Evolutionary conservation across 2,888 invertebrate species (phyloP).

Genomic region (Cryptus armator): DNA sequence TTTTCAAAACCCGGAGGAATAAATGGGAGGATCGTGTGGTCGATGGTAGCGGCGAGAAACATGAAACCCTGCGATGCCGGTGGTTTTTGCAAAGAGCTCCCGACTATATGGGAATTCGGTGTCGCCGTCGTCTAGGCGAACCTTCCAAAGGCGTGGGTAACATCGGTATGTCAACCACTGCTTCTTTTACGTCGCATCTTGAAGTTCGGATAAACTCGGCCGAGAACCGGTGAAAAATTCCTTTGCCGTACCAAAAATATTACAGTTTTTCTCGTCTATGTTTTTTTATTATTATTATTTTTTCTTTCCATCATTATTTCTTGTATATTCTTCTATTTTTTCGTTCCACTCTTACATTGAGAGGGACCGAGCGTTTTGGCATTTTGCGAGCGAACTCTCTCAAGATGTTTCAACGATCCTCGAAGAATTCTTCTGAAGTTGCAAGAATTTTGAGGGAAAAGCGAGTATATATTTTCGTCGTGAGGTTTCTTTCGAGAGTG

Average conservation of each 20-base stretch:
- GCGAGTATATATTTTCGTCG: conserved; percentile 35
- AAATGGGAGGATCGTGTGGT: conserved; percentile 52
- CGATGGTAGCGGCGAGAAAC: conserved; percentile 13
- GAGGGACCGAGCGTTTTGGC: background rate
- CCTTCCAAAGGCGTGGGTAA: background rate
- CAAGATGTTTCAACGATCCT: conserved; percentile 53
- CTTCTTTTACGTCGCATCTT: conserved; percentile 19
- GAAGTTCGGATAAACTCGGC: conserved; percentile 32
- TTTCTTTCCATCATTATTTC: background rate
- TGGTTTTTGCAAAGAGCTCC: conserved; percentile 5
- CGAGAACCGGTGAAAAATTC: conserved; percentile 3
- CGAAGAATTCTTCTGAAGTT: conserved; percentile 37
- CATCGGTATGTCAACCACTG: conserved; percentile 10
- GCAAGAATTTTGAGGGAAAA: conserved; percentile 22
- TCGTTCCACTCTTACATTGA: background rate
- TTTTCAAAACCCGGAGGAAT: conserved; percentile 40
- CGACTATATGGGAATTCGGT: conserved; percentile 36
- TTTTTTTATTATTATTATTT: conserved; percentile 3
- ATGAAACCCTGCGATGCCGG: background rate
- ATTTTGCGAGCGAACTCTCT: conserved; percentile 42
- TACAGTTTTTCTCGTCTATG: conserved; percentile 4
- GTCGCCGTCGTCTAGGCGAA: background rate
- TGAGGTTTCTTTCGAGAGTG: background rate
- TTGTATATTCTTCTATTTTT: conserved; percentile 11
- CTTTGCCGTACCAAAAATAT: conserved; percentile 8